Evolutionary conservation across 1,140 invertebrate genomes (phyloP).

Genomic region (Drosophila kanapiae): DNA sequence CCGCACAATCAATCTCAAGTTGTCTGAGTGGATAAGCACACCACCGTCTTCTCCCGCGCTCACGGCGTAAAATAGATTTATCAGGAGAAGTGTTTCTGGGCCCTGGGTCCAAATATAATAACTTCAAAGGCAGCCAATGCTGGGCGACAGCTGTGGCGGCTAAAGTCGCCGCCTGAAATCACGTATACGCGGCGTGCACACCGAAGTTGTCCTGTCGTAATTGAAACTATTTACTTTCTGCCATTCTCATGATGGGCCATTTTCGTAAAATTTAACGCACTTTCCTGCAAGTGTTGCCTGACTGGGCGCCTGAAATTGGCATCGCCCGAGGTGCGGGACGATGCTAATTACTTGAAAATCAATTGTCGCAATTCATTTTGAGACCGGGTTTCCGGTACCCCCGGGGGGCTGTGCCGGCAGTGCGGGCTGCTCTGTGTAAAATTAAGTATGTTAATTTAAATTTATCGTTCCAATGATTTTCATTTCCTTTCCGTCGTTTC

Average conservation of each 20-base stretch:
- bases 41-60: neutral
- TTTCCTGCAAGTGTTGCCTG: constrained; percentile 71
- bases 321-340: constrained; percentile 36
- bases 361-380: constrained; percentile 80
- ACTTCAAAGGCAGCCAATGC: constrained; percentile 34
- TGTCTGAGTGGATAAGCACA: constrained; percentile 35
- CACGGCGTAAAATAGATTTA: constrained; percentile 50
- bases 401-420: neutral
- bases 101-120: constrained; percentile 17
- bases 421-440: constrained; percentile 41
- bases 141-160: constrained; percentile 36
- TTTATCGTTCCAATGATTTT: constrained; percentile 80
- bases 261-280: constrained; percentile 79
- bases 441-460: constrained; percentile 82
- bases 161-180: constrained; percentile 46
- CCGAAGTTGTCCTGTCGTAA: constrained; percentile 66
- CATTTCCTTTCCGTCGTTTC: constrained; percentile 52
- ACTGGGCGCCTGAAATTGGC: constrained; percentile 29
- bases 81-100: constrained; percentile 37
- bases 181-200: constrained; percentile 63
- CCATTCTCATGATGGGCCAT: constrained; percentile 75
- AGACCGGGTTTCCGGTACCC: constrained; percentile 25
- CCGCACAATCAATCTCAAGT: constrained; percentile 71
- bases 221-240: constrained; percentile 80
- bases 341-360: constrained; percentile 78